Percentiles rank a stretch among this genome's conserved stretches.
Conservation (phyloP, 2,888 invertebrate genomes). For the Linnaemya vulpina region DNA sequence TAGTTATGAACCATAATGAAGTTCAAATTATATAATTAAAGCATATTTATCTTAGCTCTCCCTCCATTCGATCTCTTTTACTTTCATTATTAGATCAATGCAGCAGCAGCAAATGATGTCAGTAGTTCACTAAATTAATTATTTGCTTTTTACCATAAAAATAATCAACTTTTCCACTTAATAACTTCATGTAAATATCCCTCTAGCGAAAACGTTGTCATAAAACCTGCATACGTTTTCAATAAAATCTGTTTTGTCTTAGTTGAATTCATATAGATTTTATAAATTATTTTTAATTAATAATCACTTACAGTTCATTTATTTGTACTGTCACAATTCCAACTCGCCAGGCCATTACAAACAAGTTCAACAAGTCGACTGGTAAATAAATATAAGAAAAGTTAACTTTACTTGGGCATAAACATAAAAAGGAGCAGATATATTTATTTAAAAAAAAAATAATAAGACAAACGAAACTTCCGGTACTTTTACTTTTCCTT, state of each 20-base stretch:
- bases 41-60: not conserved
- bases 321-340: constrained; percentile 24
- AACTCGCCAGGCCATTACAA: constrained; percentile 10
- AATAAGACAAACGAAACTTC: constrained; percentile 47
- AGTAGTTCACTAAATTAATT: constrained; percentile 35
- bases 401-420: not conserved
- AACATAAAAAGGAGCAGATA: constrained; percentile 18
- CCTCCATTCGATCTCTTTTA: not conserved
- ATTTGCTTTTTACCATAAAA: not conserved
- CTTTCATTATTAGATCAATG: not conserved
- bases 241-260: not conserved
- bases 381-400: constrained; percentile 28
- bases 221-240: not conserved
- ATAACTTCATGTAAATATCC: constrained; percentile 41
- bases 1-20: not conserved
- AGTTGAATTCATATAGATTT: not conserved
- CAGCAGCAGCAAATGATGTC: constrained; percentile 19
- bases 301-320: not conserved
- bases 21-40: not conserved
- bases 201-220: not conserved
- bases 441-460: too few species aligned
- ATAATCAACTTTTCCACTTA: not conserved
- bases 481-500: constrained; percentile 69
- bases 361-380: constrained; percentile 39
- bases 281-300: constrained; percentile 10